Evolutionary conservation across 2,888 invertebrate species (phyloP), one percentile per base, ranked within the genome.

Genomic region (Amorpha juglandis): DNA sequence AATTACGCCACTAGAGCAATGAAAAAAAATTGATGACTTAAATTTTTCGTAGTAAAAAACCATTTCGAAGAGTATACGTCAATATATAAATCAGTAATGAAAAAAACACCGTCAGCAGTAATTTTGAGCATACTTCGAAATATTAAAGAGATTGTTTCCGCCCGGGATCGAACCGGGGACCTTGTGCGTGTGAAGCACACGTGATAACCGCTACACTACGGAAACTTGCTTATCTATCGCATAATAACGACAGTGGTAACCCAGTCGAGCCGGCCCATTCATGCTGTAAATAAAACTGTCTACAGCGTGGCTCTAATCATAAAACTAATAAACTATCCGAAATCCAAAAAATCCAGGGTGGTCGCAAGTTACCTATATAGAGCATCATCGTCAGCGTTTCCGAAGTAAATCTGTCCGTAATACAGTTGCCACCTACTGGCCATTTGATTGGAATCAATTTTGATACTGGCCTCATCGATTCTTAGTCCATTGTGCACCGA

Each of bases 141-240:
- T n/a, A 6, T 16, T n/a, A 48, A n/a, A 48, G 16, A 55, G 11
- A 11, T 0, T 95, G 95, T 94, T 94, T 95, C 95, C 95, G 95
- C 95, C 95, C 95, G 95, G 95, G 95, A 94, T 95, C 95, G 95
- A 94, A 95, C 95, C 95, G 95, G 95, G 95, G 95, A 90, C 94
- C 94, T 95, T 95, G 95, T 95, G 95, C 95, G 95, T 95, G 95
- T 95, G 95, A 96, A 95, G 95, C 95, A 95, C 95, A 95, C 95
- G 95, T 95, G 95, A 95, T 95, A 95, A 95, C 95, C 95, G 94
- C 95, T 95, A 95, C 95, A 95, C 95, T 95, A 95, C 95, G 95
- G 94, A 95, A 95, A 95, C 95, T 58, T 58, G 12, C 0, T 42
- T 11, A 50, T 19, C 19, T 27, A 3, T 27, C 4, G 4, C 27